These are phyloP conservation scores for Lamellibrachia satsuma DNA, from an alignment of 2,888 invertebrate species.

Conservation along the genomic window DNA sequence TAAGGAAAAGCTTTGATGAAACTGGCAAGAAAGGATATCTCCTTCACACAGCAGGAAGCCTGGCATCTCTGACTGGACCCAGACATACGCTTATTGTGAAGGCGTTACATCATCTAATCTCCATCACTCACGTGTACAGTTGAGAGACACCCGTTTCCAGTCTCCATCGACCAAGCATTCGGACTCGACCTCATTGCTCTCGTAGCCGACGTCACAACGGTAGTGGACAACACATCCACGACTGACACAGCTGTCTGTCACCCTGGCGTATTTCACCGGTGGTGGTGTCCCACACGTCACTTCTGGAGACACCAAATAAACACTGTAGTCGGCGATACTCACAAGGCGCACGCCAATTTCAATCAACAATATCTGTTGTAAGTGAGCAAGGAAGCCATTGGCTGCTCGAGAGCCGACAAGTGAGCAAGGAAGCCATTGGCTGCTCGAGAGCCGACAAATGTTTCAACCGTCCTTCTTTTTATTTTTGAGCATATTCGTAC, in stretches of 20 bases:
- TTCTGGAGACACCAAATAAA: neutral
- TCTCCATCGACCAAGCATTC: neutral
- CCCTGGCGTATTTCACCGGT: neutral
- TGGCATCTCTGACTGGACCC: too few species aligned
- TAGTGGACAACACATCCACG: neutral
- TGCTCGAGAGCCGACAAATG: too few species aligned
- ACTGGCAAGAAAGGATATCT: too few species aligned
- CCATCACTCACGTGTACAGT: neutral
- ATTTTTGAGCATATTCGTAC: too few species aligned
- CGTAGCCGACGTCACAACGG: neutral
- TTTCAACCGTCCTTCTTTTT: too few species aligned
- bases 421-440: too few species aligned
- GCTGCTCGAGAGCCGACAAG: too few species aligned
- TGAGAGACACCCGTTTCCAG: neutral
- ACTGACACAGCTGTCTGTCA: neutral
- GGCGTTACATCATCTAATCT: neutral
- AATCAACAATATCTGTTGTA: neutral
- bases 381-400: too few species aligned
- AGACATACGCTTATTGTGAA: too few species aligned
- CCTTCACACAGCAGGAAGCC: too few species aligned
- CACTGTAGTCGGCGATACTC: neutral
- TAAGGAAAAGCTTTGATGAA: too few species aligned
- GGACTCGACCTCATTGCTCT: neutral
- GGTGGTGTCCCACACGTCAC: neutral
- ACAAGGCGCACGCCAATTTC: neutral